Evolutionary conservation across 2,797 vertebrate species (phyloP), one percentile per base, ranked within the genome.

Genomic region (Tapirus indicus): DNA sequence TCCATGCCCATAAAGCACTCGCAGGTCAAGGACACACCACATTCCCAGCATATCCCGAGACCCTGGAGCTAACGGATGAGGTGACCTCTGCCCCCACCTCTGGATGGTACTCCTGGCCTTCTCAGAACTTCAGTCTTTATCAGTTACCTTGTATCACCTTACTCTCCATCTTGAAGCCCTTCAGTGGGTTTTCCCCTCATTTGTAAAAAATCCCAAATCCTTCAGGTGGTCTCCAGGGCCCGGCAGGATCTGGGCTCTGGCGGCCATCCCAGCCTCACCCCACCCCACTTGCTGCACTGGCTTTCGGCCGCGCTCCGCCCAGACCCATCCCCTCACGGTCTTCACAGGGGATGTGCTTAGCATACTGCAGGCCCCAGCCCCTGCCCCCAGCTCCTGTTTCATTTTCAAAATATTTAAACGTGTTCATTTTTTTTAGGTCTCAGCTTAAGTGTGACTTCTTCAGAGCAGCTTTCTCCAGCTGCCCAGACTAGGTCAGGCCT

Each of bases 321-420:
- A 71, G 54, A 56, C 62, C 14, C n/a, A 18, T 54, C 35, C 77
- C 17, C 29, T 68, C 41, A 32, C 1, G 8, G 69, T 27, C 54
- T 41, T 82, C 35, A 21, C n/a, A 2, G 47, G 35, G 23, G 29
- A 11, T 35, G 8, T 25, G 35, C 18, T 91, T 60, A 9, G 29
- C 60, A 44, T 60, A 52, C 54, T 66, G 18, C 6, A 23, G 58
- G 47, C 41, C 66, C 27, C 35, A 54, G 27, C 7, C 23, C 21
- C 18, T 49, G 8, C 71, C 41, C 52, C 72, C 6, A 49, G 60
- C 47, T 93, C 35, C 44, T 52, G 35, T 91, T 84, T 85, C 56
- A 60, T 89, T 95, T 92, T 74, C 56, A 74, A 74, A 94, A 72
- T 75, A 87, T 44, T 82, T 94, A 49, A 79, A 20, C 23, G 5